Percentiles rank a stretch among this genome's conserved stretches.
Conservation (phyloP, 2,113 vertebrate species). For the Condylura cristata region DNA sequence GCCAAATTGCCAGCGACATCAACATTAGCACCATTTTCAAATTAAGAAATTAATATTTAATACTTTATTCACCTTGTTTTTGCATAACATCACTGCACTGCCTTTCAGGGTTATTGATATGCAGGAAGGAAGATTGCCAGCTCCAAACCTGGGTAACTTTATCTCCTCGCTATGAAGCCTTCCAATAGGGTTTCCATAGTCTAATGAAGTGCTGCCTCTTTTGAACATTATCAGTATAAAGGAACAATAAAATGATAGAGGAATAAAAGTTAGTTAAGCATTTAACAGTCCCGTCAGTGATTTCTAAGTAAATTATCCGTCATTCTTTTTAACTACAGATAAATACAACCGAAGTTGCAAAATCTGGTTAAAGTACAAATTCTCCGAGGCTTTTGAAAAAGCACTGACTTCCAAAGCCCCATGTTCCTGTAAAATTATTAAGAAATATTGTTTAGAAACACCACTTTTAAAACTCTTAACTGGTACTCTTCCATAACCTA, state of each 20-base stretch:
- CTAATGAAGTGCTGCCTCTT: neutral
- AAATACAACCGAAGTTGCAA: neutral
- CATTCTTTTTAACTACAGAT: conserved; percentile 39
- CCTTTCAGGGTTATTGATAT: neutral
- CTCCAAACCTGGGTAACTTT: conserved; percentile 10
- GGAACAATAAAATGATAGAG: neutral
- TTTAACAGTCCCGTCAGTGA: neutral
- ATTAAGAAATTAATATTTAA: conserved; percentile 64
- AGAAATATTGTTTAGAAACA: neutral
- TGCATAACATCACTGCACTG: neutral
- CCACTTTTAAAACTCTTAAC: neutral
- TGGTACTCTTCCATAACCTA: neutral
- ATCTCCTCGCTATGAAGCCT: conserved; percentile 7
- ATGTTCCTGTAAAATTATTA: conserved; percentile 22
- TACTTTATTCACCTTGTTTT: conserved; percentile 35
- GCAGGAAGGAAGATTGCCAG: neutral
- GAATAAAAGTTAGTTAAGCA: neutral
- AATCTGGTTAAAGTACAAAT: conserved; percentile 56
- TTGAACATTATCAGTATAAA: neutral
- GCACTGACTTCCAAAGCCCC: neutral
- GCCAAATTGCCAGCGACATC: neutral
- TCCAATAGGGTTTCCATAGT: neutral
- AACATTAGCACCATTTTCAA: conserved; percentile 24
- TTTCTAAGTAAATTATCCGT: conserved; percentile 47
- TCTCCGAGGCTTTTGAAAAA: conserved; percentile 4